Conservation (phyloP, 2,888 invertebrate genomes). For the Chironomus riparius region DNA sequence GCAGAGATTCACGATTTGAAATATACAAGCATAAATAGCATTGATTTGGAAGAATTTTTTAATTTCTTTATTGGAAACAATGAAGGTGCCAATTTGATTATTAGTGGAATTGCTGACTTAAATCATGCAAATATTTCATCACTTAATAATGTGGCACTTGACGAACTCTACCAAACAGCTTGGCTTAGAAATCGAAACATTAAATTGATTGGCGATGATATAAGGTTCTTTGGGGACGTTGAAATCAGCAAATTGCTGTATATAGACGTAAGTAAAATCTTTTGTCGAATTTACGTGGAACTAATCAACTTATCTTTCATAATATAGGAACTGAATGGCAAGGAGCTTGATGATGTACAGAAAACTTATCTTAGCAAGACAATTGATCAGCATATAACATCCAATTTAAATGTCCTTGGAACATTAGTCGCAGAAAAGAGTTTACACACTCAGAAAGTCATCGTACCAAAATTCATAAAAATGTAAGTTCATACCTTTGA, state of each 20-base stretch:
- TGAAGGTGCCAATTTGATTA: not conserved
- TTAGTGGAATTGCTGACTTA: not conserved
- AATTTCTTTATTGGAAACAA: not conserved
- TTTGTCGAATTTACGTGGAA: not conserved
- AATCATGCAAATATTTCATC: not conserved
- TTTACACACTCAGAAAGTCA: not conserved
- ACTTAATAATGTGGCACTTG: not conserved
- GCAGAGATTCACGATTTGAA: not conserved
- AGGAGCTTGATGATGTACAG: not conserved
- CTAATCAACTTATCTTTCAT: not conserved
- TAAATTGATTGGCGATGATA: not conserved
- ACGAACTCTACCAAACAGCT: not conserved
- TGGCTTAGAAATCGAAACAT: not conserved
- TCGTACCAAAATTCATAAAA: not conserved
- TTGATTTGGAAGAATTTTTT: not conserved
- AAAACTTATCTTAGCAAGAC: not conserved
- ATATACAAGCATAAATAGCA: not conserved
- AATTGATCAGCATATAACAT: not conserved
- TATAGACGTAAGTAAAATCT: not conserved
- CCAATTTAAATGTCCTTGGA: not conserved
- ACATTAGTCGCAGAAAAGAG: not conserved
- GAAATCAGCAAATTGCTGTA: not conserved
- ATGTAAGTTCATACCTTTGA: not conserved
- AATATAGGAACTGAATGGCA: not conserved
- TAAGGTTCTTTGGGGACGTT: not conserved